Evolutionary conservation across 1,140 invertebrate species (phyloP), one percentile per base, ranked within the genome.

Genomic region (Meteorus sp.): DNA sequence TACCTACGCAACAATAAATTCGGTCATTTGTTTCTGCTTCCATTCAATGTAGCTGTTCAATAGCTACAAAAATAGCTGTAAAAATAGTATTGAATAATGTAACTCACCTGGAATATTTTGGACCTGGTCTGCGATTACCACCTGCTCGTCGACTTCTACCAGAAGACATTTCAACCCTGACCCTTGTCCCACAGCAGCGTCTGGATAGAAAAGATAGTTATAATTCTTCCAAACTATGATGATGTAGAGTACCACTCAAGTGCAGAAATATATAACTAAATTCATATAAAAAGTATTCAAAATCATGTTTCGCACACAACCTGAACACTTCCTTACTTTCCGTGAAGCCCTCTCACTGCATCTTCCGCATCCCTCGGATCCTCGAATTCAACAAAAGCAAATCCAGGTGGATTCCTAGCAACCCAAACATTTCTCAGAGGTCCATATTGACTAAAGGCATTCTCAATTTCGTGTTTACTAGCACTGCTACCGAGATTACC

Each of bases 371-470:
- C 97, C 62, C 96, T 85, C 4, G 92, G 87, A 78, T 99, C 97
- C 81, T 99, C 97, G 82, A 94, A 99, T 81, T 99, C 97, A 15
- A 99, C 91, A 83, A 98, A 98, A 7, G 95, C 96, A 83, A 98
- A 98, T 5, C 96, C 92, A 8, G 93, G 93, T 29, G 93, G 93
- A 78, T 94, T 95, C 71, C 92, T 81, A 0, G 96, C 95, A 13
- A 99, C 95, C 96, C 96, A 99, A 8, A 98, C 95, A 82, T 97
- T 99, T 72, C 92, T 87, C 59, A 98, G 83, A 23, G 92, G 91
- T 1, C 97, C 97, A 82, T 94, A 99, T 82, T 96, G 95, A 61
- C 88, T 87, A 75, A 99, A 99, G 13, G 92, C 88, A 73, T 89
- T 90, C 78, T 95, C 93, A 62, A 95, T 90, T 79, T 95, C 93